Percentiles rank a stretch among this genome's conserved stretches.
Conservation (phyloP, 2,888 invertebrate genomes). For the Agrotis segetum region DNA sequence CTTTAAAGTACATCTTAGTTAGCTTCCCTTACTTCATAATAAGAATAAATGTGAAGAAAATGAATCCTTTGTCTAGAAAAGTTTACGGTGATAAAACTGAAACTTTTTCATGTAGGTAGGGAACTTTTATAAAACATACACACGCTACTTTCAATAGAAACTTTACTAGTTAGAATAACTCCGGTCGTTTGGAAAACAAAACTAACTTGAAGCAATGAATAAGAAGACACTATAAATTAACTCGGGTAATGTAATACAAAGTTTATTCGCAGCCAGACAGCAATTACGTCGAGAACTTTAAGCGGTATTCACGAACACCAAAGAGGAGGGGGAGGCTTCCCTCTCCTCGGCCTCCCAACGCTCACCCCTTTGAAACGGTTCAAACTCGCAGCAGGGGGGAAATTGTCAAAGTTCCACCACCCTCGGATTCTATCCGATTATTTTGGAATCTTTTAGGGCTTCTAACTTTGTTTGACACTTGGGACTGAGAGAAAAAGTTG, state of each 20-base stretch:
- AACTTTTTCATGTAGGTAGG: slow-evolving; percentile 39
- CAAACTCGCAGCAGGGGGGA: slow-evolving; percentile 78
- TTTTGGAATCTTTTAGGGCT: slow-evolving; percentile 81
- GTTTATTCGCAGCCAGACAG: slow-evolving; percentile 89
- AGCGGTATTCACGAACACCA: slow-evolving; percentile 88
- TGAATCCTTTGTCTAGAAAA: slow-evolving; percentile 49
- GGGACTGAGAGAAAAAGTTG: slow-evolving; percentile 71
- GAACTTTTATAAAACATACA: slow-evolving; percentile 47
- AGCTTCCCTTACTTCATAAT: slow-evolving; percentile 52
- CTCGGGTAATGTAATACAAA: slow-evolving; percentile 89
- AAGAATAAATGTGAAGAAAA: slow-evolving; percentile 56
- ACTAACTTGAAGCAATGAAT: slow-evolving; percentile 85
- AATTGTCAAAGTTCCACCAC: slow-evolving; percentile 84
- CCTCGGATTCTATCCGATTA: slow-evolving; percentile 81
- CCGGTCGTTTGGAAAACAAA: slow-evolving; percentile 80
- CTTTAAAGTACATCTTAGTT: slow-evolving; percentile 37
- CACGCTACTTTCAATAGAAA: slow-evolving; percentile 63
- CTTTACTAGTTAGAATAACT: slow-evolving; percentile 75
- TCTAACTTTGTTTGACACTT: slow-evolving; percentile 79
- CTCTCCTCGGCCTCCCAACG: slow-evolving; percentile 64
- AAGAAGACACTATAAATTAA: slow-evolving; percentile 89
- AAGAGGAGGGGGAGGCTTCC: slow-evolving; percentile 78
- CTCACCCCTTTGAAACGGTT: slow-evolving; percentile 81
- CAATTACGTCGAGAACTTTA: slow-evolving; percentile 88
- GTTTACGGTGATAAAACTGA: slow-evolving; percentile 31